Conservation (phyloP, 2,888 invertebrate genomes). For the Serripes groenlandicus region DNA sequence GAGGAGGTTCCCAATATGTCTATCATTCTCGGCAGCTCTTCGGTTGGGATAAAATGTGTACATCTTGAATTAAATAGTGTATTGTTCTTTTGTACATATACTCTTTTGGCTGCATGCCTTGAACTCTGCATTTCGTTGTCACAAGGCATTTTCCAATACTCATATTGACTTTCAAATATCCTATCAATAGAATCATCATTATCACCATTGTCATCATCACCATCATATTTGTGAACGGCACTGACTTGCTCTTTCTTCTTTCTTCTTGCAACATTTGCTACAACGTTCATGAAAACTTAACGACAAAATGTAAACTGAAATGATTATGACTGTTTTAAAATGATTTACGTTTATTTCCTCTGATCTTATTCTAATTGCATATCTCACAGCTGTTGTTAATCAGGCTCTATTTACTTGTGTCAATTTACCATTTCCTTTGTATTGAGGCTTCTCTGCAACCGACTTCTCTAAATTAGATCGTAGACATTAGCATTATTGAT, state of each 20-base stretch:
- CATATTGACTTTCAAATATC: constrained; percentile 22
- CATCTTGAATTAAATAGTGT: no score
- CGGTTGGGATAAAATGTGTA: no score
- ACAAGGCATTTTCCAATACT: constrained; percentile 28
- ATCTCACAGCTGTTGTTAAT: constrained; percentile 46
- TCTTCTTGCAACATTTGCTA: constrained; percentile 46
- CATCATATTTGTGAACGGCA: not conserved
- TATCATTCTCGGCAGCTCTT: no score
- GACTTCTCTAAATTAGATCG: constrained; percentile 35
- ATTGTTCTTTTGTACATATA: no score
- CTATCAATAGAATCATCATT: constrained; percentile 10
- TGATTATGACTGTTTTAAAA: constrained; percentile 48
- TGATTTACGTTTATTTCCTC: constrained; percentile 8
- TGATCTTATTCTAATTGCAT: constrained; percentile 56
- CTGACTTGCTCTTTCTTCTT: not conserved
- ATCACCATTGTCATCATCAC: not conserved
- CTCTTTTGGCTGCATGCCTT: not conserved
- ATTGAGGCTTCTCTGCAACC: constrained; percentile 30
- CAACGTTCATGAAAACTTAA: constrained; percentile 51
- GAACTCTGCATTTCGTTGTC: constrained; percentile 12
- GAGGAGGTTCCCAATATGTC: no score
- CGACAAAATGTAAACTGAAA: constrained; percentile 52
- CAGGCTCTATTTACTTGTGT: constrained; percentile 16
- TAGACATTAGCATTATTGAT: constrained; percentile 45
- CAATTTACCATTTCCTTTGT: constrained; percentile 44